A percentile compares a stretch with the other conserved stretches of the same genome.
Conservation (phyloP, 2,797 vertebrate species). For the Peromyscus eremicus region DNA sequence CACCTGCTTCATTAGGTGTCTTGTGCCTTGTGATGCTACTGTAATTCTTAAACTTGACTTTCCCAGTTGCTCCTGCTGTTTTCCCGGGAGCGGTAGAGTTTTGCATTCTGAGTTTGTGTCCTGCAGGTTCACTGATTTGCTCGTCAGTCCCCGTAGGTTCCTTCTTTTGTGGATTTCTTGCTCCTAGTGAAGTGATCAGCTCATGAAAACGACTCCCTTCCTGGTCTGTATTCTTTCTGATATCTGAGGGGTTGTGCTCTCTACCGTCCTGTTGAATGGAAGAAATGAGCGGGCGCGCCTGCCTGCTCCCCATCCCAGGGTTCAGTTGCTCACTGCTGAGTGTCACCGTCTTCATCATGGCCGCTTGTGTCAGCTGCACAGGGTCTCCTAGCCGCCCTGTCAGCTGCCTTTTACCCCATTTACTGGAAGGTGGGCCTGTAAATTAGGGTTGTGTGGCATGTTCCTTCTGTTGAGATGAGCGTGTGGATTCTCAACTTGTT, state of each 20-base stretch:
- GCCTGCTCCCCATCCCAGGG: not conserved
- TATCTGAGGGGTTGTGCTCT: no score
- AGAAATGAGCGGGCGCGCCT: not conserved
- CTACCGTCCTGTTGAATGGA: not conserved
- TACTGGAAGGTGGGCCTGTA: not conserved
- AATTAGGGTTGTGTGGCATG: not conserved
- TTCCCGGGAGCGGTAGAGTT: not conserved
- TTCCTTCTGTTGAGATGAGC: slow-evolving; percentile 7
- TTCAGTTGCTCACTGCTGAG: not conserved
- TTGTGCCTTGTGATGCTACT: not conserved
- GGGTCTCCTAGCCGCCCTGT: not conserved
- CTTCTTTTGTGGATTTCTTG: not conserved
- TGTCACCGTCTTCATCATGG: not conserved
- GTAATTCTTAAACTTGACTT: not conserved
- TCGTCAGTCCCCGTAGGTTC: not conserved
- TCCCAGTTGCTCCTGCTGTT: not conserved
- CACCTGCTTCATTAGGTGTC: not conserved
- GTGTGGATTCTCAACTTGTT: not conserved
- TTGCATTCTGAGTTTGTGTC: slow-evolving; percentile 31
- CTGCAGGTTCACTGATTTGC: slow-evolving; percentile 6
- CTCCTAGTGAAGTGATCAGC: not conserved
- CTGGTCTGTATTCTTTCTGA: not conserved
- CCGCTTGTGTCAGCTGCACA: not conserved
- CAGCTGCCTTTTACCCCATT: not conserved
- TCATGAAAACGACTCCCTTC: slow-evolving; percentile 4